Percentiles rank a stretch among this genome's conserved stretches.
These are phyloP conservation scores for Chrysoperla carnea DNA, from an alignment of 1,140 invertebrate genomes.

Conservation along the genomic window DNA sequence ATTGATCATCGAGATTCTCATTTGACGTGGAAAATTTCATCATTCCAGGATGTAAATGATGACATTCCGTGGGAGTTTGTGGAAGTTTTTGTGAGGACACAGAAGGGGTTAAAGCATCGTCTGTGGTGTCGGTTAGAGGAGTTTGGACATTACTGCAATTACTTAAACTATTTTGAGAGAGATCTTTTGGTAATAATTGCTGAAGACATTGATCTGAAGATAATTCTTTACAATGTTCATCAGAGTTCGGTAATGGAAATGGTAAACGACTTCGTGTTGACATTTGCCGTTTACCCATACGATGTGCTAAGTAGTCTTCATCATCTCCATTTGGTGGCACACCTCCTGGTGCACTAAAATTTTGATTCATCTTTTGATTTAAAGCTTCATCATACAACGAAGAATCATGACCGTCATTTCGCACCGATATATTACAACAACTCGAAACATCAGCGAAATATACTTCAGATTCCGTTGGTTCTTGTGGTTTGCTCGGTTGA, in stretches of 20 bases:
- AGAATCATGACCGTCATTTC: conserved; percentile 31
- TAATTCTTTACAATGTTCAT: conserved; percentile 11
- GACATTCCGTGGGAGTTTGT: background rate
- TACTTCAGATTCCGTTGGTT: conserved; percentile 53
- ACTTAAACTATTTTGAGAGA: conserved; percentile 25
- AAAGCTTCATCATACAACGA: conserved; percentile 24
- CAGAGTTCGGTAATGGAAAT: conserved; percentile 27
- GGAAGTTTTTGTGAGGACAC: background rate
- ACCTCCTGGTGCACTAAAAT: conserved; percentile 12
- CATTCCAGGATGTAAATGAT: conserved; percentile 2
- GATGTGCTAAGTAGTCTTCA: conserved; percentile 32
- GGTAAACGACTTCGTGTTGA: conserved; percentile 35
- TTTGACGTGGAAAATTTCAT: conserved; percentile 6
- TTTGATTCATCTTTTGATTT: conserved; percentile 8
- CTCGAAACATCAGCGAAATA: conserved; percentile 78
- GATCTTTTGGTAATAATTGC: conserved; percentile 26
- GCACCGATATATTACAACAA: conserved; percentile 55
- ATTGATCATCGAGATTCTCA: conserved; percentile 15
- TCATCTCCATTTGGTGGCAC: conserved; percentile 17
- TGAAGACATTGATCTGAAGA: conserved; percentile 14
- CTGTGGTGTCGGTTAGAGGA: conserved; percentile 21
- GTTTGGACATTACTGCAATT: conserved; percentile 24
- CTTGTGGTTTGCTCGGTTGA: conserved; percentile 23
- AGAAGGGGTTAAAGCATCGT: conserved; percentile 14
- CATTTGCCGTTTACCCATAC: conserved; percentile 30